These are phyloP conservation scores for Andricus curvator DNA, from an alignment of 2,888 invertebrate species.

Conservation along the genomic window DNA sequence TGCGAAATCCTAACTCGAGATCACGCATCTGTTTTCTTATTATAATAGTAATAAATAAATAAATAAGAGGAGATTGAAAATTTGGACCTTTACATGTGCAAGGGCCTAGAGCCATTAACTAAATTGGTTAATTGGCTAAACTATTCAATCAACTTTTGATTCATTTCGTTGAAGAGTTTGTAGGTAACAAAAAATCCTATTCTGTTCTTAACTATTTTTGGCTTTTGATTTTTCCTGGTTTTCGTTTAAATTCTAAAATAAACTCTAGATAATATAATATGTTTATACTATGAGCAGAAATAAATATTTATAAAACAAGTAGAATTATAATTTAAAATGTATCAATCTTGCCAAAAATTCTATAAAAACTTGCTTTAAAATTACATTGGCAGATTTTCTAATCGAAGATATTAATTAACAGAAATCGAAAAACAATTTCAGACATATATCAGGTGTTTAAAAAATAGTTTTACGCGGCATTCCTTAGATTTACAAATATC, in stretches of 20 bases:
- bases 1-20: not conserved
- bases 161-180: not conserved
- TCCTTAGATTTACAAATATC: not conserved
- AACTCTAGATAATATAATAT: not conserved
- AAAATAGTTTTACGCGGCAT: not conserved
- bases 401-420: not conserved
- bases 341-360: not conserved
- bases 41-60: conserved; percentile 34
- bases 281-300: not conserved
- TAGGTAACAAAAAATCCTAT: not conserved
- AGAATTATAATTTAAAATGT: not conserved
- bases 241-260: not conserved
- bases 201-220: not conserved
- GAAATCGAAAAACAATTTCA: not conserved
- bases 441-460: not conserved
- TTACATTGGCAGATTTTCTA: too few relatives aligned
- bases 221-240: not conserved
- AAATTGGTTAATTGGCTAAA: not conserved
- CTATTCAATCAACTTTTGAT: not conserved
- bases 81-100: not conserved
- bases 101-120: not conserved
- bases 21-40: conserved; percentile 12
- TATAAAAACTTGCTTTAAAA: not conserved
- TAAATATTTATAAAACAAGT: not conserved
- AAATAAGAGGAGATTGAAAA: conserved; percentile 17